These are phyloP conservation scores for Plodia interpunctella DNA, from an alignment of 1,140 invertebrate genomes.

Conservation along the genomic window DNA sequence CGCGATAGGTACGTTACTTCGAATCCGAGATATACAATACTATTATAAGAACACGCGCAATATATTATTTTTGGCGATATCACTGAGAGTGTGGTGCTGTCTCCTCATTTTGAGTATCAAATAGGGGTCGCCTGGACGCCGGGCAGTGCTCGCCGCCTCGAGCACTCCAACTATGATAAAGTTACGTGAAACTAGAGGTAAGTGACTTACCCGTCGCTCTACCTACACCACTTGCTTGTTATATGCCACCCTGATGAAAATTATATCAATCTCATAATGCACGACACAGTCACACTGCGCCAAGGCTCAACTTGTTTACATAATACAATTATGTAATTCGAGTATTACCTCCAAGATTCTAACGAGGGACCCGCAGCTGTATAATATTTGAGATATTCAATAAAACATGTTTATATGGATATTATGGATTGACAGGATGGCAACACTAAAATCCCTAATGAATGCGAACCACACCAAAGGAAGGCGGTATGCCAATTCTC, in stretches of 20 bases:
- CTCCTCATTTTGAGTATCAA: background rate
- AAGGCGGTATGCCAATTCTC: background rate
- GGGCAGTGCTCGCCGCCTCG: slow-evolving; percentile 28
- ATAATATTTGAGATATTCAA: slow-evolving; percentile 22
- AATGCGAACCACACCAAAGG: slow-evolving; percentile 28
- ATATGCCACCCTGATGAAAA: background rate
- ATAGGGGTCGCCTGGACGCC: background rate
- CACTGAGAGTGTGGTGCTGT: background rate
- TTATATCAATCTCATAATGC: background rate
- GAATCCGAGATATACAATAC: too few relatives aligned
- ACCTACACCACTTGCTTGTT: background rate
- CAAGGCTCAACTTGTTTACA: slow-evolving; percentile 18
- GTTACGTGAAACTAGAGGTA: slow-evolving; percentile 47
- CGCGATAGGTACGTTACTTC: too few relatives aligned
- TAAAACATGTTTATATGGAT: slow-evolving; percentile 24
- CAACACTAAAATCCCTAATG: slow-evolving; percentile 28
- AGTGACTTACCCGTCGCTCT: slow-evolving; percentile 43
- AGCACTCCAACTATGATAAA: slow-evolving; percentile 51
- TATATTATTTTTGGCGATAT: too few relatives aligned
- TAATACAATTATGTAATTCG: slow-evolving; percentile 12
- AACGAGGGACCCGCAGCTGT: slow-evolving; percentile 6
- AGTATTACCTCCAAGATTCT: background rate
- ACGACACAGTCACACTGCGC: slow-evolving; percentile 14
- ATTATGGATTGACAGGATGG: slow-evolving; percentile 12
- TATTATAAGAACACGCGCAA: too few relatives aligned